Base-by-base conservation (phyloP, 2,888 invertebrate genomes). In the Druceiella hillmani region DNA sequence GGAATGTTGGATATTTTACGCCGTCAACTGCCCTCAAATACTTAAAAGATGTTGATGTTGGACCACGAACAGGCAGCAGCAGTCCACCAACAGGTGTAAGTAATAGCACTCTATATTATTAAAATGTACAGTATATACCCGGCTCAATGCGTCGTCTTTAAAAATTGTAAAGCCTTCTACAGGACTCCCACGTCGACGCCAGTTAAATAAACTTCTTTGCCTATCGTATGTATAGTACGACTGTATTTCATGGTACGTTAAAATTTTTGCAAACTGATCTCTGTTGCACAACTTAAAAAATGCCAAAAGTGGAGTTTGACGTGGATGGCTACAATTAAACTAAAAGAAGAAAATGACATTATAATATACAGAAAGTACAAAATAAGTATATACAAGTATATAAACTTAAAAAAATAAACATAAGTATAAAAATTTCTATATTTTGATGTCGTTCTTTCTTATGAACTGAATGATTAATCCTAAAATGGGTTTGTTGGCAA, bases 31-130 rank as follows among this genome's bases (percentile, higher is more conserved):
- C 25, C 40, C 33, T 43, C 14, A 46, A 37, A 38, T 46, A 36
- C 41, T 43, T 33, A 51, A 56, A 58, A 17, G 54, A 55, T 38
- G n/a, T n/a, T n/a, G n/a, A n/a, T n/a, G 45, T 51, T 24, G 53
- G 52, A 29, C 53, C 55, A 31, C 43, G 45, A 31, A 57, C 49
- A 36, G 47, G 11, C 42, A 51, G 50, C 32, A 49, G 41, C 38
- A n/a, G n/a, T n/a, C n/a, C n/a, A n/a, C n/a, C n/a, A 50, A 48
- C 45, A 51, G 41, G 37, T 45, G 41, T 30, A 51, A 24, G 39
- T 47, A 41, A 41, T 44, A 49, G 36, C 49, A 50, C 40, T 49
- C 46, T 15, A 40, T 39, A 34, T 46, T 45, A 31, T 41, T 46
- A 14, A 45, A 46, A 38, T 49, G 44, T 37, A 47, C 17, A 13